Conservation (phyloP, 2,797 vertebrate genomes). For the Sarcophilus harrisii region DNA sequence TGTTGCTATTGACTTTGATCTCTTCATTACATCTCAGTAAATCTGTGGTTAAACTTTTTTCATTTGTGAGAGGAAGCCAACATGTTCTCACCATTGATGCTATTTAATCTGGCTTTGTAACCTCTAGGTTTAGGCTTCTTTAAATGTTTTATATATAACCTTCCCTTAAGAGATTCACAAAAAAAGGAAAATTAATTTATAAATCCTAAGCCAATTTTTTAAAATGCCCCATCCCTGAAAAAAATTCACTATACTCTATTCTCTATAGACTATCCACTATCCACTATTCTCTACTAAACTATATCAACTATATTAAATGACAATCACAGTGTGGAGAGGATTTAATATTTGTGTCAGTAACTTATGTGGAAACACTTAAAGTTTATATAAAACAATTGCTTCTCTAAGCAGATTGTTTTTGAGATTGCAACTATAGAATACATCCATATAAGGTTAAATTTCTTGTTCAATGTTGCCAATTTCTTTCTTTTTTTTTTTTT, state of each 20-base stretch:
- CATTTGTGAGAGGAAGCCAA: slow-evolving; percentile 72
- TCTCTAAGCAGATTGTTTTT: background rate
- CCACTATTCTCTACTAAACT: background rate
- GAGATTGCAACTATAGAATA: background rate
- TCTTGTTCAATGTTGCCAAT: background rate
- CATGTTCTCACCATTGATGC: slow-evolving; percentile 52
- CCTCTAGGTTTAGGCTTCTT: slow-evolving; percentile 32
- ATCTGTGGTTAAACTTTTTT: slow-evolving; percentile 66
- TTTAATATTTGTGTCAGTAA: background rate
- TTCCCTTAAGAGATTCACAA: slow-evolving; percentile 25
- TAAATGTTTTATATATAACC: slow-evolving; percentile 5
- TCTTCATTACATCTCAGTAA: slow-evolving; percentile 69
- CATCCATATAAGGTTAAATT: background rate
- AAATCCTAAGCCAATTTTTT: slow-evolving; percentile 7
- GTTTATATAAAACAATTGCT: background rate
- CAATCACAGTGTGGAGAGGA: background rate
- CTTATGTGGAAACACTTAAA: background rate
- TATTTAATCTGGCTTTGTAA: slow-evolving; percentile 54
- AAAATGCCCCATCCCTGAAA: background rate
- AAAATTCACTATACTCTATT: background rate
- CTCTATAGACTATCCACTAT: too few relatives aligned
- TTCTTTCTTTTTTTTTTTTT: too few relatives aligned
- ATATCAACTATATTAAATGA: background rate
- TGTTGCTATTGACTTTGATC: slow-evolving; percentile 66
- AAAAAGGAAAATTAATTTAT: background rate